Percentiles rank a stretch among this genome's conserved stretches.
phyloP scores from a whole-genome alignment of 2,113 vertebrate species.

The Vidua chalybeata region DNA sequence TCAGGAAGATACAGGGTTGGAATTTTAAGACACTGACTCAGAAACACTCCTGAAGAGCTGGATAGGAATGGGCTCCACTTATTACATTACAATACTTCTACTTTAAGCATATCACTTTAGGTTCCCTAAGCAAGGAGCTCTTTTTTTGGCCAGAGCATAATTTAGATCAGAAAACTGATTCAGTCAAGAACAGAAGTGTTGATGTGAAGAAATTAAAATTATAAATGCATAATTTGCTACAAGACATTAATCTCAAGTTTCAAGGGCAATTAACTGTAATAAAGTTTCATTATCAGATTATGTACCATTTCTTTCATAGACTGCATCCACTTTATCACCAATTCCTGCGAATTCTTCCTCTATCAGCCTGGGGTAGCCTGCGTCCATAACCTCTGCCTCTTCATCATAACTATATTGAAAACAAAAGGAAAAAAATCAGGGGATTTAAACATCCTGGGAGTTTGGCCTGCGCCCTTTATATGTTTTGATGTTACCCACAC shows the following conservation, averaged over 20 bases:
- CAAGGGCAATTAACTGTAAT: neutral
- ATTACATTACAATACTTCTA: neutral
- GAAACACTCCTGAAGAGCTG: neutral
- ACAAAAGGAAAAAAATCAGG: neutral
- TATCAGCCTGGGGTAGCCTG: constrained; percentile 81
- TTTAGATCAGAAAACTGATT: neutral
- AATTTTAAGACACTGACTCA: neutral
- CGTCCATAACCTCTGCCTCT: constrained; percentile 78
- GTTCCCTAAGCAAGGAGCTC: neutral
- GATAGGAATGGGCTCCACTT: neutral
- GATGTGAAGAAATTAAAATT: neutral
- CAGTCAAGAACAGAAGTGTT: neutral
- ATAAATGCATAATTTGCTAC: neutral
- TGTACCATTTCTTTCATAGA: constrained; percentile 83
- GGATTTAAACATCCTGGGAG: neutral
- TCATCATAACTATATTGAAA: constrained; percentile 83
- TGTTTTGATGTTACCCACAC: neutral
- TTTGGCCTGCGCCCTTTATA: neutral
- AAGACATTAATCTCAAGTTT: neutral
- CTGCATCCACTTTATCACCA: constrained; percentile 88
- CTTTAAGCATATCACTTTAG: neutral
- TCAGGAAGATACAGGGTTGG: neutral
- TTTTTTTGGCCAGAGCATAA: neutral
- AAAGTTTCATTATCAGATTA: neutral
- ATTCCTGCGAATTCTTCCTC: constrained; percentile 89